These are phyloP conservation scores for Nomada lathburiana DNA, from an alignment of 2,888 invertebrate species.

Conservation along the genomic window DNA sequence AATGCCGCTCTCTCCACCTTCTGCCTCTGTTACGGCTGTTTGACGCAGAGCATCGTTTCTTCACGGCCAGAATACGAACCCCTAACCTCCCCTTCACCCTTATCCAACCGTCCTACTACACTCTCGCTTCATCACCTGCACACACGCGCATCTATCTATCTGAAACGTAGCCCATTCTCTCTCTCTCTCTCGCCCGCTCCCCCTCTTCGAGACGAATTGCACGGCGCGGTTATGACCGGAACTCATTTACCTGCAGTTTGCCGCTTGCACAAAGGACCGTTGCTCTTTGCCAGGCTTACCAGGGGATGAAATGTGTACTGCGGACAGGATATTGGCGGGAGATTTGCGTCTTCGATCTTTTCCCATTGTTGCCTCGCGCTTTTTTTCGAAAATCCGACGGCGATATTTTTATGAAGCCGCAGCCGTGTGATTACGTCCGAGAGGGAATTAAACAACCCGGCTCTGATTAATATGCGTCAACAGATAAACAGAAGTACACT, in stretches of 20 bases:
- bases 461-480: neutral
- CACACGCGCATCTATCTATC: neutral
- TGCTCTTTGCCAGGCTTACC: slow-evolving; percentile 35
- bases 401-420: slow-evolving; percentile 29
- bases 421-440: neutral
- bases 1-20: slow-evolving; percentile 52
- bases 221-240: slow-evolving; percentile 78
- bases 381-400: slow-evolving; percentile 1
- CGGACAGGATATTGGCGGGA: slow-evolving; percentile 29
- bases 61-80: slow-evolving; percentile 24
- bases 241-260: slow-evolving; percentile 75
- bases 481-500: no score
- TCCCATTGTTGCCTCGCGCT: slow-evolving; percentile 6
- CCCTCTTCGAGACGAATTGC: slow-evolving; percentile 79
- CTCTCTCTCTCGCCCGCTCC: slow-evolving; percentile 32
- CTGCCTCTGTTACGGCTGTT: slow-evolving; percentile 48
- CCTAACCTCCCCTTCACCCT: neutral
- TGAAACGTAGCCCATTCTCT: neutral
- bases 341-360: slow-evolving; percentile 22
- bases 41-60: slow-evolving; percentile 50
- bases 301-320: slow-evolving; percentile 10
- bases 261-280: slow-evolving; percentile 39
- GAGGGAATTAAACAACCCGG: slow-evolving; percentile 11
- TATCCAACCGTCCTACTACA: neutral
- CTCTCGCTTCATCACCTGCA: neutral